Conservation (phyloP, 1,140 invertebrate genomes). For the Heliothis virescens region DNA sequence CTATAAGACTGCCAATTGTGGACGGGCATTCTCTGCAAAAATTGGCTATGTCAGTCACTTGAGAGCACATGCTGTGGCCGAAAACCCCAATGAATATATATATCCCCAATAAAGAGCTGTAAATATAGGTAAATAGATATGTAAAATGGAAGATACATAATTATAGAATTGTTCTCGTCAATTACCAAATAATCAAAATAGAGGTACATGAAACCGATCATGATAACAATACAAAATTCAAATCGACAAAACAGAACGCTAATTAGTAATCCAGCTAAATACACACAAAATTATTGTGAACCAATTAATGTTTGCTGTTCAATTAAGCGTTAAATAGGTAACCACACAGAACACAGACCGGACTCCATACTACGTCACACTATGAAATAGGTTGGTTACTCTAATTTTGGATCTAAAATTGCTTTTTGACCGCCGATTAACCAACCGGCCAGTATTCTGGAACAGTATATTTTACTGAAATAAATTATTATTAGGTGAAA, state of each 20-base stretch:
- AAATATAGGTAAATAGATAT: neutral
- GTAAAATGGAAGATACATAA: neutral
- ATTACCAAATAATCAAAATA: neutral
- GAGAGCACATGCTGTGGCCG: too few species aligned
- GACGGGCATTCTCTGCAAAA: too few species aligned
- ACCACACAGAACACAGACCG: conserved; percentile 61
- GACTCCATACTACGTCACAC: conserved; percentile 46
- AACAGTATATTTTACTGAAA: neutral
- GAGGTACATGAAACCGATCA: neutral
- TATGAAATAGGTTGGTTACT: conserved; percentile 33
- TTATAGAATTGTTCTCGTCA: neutral
- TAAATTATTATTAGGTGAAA: neutral
- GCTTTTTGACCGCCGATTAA: conserved; percentile 50
- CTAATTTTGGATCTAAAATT: conserved; percentile 56
- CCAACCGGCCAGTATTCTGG: conserved; percentile 11
- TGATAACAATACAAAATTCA: conserved; percentile 3
- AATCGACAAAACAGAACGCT: conserved; percentile 12
- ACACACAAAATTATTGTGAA: conserved; percentile 40
- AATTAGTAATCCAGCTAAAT: conserved; percentile 37
- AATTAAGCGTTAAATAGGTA: conserved; percentile 71
- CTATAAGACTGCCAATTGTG: too few species aligned
- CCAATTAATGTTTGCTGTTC: conserved; percentile 57
- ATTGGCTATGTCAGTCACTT: too few species aligned
- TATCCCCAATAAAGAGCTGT: too few species aligned
- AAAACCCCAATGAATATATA: too few species aligned